Evolutionary conservation across 2,113 vertebrate species (phyloP).

Genomic region (Lathamus discolor): DNA sequence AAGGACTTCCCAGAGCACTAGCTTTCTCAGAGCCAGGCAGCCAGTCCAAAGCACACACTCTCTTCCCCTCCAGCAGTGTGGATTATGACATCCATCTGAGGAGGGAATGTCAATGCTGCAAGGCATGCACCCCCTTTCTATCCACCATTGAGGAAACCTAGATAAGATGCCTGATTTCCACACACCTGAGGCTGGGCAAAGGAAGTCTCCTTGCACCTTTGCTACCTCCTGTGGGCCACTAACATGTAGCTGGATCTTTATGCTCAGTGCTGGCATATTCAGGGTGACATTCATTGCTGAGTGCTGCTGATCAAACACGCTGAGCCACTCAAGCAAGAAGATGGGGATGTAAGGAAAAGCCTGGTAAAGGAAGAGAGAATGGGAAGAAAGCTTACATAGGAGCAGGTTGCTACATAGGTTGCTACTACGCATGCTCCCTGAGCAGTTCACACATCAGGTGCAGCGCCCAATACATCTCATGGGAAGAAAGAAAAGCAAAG

Average conservation of each 20-base stretch:
- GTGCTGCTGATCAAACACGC: background rate
- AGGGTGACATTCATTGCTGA: accelerated
- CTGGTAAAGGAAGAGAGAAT: background rate
- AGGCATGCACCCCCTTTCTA: background rate
- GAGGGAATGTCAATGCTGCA: background rate
- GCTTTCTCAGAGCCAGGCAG: background rate
- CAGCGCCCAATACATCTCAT: accelerated
- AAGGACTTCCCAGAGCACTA: background rate
- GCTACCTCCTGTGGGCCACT: background rate
- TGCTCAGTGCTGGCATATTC: background rate
- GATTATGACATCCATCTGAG: background rate
- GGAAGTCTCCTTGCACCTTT: background rate
- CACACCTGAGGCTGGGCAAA: background rate
- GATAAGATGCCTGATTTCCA: background rate
- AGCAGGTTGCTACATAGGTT: background rate
- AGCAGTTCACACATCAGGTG: background rate
- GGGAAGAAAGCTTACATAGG: background rate
- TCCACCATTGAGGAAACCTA: background rate
- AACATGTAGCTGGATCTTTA: background rate
- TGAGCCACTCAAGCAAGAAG: background rate
- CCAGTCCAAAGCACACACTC: background rate
- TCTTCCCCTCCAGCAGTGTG: background rate
- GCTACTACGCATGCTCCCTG: accelerated
- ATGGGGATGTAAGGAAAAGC: background rate
- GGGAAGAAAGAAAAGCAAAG: background rate